phyloP scores from a whole-genome alignment of 2,797 vertebrate genomes.

The Ctenosaura bakeri region DNA sequence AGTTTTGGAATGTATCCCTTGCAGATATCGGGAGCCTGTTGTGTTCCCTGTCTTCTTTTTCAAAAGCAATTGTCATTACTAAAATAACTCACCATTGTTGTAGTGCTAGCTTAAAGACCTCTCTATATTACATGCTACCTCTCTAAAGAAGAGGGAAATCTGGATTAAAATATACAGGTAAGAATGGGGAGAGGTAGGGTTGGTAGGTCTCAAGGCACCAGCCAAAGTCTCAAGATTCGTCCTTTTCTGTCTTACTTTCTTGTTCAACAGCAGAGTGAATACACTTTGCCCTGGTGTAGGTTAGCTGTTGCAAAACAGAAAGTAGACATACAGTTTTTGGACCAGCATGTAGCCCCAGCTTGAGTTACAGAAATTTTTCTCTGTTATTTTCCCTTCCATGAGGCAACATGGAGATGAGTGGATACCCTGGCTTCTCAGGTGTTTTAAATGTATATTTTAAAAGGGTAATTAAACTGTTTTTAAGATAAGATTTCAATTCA shows the following conservation, averaged over 20 bases:
- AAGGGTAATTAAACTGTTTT: background rate
- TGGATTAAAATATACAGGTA: background rate
- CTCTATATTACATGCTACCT: background rate
- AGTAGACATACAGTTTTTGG: background rate
- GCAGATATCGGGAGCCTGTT: no score
- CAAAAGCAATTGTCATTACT: background rate
- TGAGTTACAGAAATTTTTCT: background rate
- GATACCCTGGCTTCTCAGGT: background rate
- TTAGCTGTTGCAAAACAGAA: background rate
- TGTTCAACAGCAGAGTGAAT: background rate
- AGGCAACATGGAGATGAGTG: background rate
- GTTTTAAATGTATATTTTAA: background rate
- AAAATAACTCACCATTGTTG: background rate
- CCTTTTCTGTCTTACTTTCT: background rate
- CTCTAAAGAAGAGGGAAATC: background rate
- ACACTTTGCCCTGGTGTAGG: background rate
- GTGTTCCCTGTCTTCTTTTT: background rate
- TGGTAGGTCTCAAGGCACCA: background rate
- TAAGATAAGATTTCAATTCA: background rate
- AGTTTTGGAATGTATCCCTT: no score
- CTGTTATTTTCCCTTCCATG: background rate
- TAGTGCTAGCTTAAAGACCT: background rate
- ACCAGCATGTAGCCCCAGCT: background rate
- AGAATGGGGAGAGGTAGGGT: no score
- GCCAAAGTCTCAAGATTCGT: background rate